A percentile compares a stretch with the other conserved stretches of the same genome.
Conservation (phyloP, 2,797 vertebrate genomes). For the Labeo calbasu region DNA sequence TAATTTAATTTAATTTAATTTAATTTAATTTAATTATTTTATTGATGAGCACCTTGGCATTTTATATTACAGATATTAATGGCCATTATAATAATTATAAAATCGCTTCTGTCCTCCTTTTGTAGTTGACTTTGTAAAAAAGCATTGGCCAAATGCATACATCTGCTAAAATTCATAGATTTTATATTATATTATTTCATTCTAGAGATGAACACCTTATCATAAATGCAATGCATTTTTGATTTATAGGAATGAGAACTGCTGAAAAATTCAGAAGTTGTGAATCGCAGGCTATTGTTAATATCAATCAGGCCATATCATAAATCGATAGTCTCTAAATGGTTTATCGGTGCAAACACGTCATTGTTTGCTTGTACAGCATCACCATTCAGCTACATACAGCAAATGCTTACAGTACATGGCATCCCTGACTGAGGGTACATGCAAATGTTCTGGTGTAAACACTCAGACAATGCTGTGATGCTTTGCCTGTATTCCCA, state of each 20-base stretch:
- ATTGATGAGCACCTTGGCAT: no score
- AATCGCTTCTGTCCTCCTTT: no score
- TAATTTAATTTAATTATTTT: no score
- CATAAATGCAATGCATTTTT: neutral
- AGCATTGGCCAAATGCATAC: neutral
- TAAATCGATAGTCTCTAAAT: slow-evolving; percentile 1
- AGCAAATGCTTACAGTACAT: slow-evolving; percentile 25
- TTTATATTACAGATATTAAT: no score
- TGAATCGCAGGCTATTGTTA: neutral
- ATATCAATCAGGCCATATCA: neutral
- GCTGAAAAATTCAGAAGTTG: neutral
- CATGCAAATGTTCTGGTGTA: slow-evolving; percentile 40
- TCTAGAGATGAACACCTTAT: neutral
- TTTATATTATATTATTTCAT: neutral
- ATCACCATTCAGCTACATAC: neutral
- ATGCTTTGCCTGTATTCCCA: slow-evolving; percentile 45
- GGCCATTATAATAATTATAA: no score
- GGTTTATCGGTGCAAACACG: neutral
- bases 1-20: no score
- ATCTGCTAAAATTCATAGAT: neutral
- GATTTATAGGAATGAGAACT: neutral
- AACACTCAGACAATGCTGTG: slow-evolving; percentile 32
- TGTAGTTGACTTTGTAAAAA: no score
- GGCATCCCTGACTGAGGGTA: slow-evolving; percentile 15
- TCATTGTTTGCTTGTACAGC: slow-evolving; percentile 1